Base-by-base conservation (phyloP, 2,888 invertebrate species). In the Pocota personata region DNA sequence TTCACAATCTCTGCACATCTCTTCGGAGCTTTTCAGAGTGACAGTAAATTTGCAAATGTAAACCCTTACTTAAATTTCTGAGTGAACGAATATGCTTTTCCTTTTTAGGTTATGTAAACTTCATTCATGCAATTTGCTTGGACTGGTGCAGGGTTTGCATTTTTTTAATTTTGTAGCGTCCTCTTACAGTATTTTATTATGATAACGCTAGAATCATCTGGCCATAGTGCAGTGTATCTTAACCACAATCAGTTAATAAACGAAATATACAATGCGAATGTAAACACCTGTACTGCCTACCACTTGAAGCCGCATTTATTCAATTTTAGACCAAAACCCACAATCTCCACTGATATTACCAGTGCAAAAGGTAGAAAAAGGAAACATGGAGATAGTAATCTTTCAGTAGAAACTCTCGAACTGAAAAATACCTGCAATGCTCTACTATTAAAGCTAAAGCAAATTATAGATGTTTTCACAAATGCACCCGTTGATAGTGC, bases 201-300 rank as follows among this genome's bases (percentile, higher is more conserved):
- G 82, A 52, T 76, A 40, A 10, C 3, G 16, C 1, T 83, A 4
- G 19, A 67, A 24, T 12, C 12, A 3, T 1, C 19, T 5, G 72
- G 35, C 1, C 16, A 46, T 19, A 67, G 35, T 12, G 90, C 90
- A 0, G 6, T 91, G 30, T 89, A 89, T 30, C 75, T 92, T 10
- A 87, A 91, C 55, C 92, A 92, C 73, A 86, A 80, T 3, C 73
- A 88, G 64, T 87, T 91, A 48, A 89, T 92, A 16, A 88, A 90
- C 75, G 67, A 89, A 6, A 72, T 88, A 0, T 90, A 90, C 32
- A 77, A 69, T 5, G 35, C 60, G 3, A 58, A 30, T 50, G 57
- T 71, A 0, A 6, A 19, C 3, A 7, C 4, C 6, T 30, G 43
- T 4, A 43, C 19, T 7, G 50, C 3, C 0, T 90, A 88, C 55